Conservation (phyloP, 2,113 vertebrate species). For the Nyctereutes procyonoides region DNA sequence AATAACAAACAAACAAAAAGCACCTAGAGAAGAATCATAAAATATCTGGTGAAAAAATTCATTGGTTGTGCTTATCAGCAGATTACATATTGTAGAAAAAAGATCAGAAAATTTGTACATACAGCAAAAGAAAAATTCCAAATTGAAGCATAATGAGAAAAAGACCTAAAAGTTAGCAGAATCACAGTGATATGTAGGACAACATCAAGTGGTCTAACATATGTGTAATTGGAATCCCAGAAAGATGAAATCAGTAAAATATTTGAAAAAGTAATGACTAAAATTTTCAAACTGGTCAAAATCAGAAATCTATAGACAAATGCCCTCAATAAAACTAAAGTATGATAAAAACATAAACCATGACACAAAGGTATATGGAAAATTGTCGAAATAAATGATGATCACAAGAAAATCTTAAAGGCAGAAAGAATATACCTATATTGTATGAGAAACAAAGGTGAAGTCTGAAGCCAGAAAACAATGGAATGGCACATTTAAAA, state of each 20-base stretch:
- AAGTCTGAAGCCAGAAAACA: neutral
- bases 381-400: neutral
- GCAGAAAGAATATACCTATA: neutral
- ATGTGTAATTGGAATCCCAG: neutral
- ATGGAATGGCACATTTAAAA: neutral
- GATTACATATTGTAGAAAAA: neutral
- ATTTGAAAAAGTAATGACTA: neutral
- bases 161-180: neutral
- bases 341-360: neutral
- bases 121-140: neutral
- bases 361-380: neutral
- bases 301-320: neutral
- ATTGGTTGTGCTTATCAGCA: neutral
- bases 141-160: neutral
- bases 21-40: neutral
- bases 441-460: neutral
- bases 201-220: neutral
- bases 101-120: neutral
- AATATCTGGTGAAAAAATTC: neutral
- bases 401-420: neutral
- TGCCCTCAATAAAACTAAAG: neutral
- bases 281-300: neutral
- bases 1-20: neutral
- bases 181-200: neutral
- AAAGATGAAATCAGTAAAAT: neutral